Base-by-base conservation (phyloP, 2,113 vertebrate species). In the Guaruba guarouba region DNA sequence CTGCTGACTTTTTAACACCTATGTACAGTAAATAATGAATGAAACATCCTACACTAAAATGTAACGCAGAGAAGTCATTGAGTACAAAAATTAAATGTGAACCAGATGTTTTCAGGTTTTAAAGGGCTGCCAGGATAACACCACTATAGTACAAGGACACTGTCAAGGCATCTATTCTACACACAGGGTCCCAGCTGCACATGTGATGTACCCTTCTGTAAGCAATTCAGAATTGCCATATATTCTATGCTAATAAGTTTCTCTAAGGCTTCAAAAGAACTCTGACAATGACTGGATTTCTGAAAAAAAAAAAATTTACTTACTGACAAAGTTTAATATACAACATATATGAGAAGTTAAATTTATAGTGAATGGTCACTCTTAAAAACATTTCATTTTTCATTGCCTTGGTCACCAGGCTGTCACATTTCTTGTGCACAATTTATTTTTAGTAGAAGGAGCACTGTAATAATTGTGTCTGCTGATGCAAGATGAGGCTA, bases 81-180 rank as follows among this genome's bases (percentile, higher is more conserved):
- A 94, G 79, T 88, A 88, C 63, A 91, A 64, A 90, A 87, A 94
- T 91, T 96, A 93, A 96, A 95, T 96, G 89, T 64, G 89, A 97
- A 97, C 79, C 93, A 97, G 95, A 86, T 94, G 89, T 57, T 90
- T 96, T 96, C 81, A 64, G 43, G 51, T 94, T 96, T 95, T 77
- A 86, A 93, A 96, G 80, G 78, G 64, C 70, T 95, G 71, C 61
- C 80, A 91, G 80, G 52, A 84, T 96, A 79, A 61, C 73, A 94
- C 71, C 41, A 24, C 5, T 13, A 19, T 64, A 49, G 95, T 66
- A 88, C 82, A 96, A 96, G 70, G 74, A 83, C 76, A 71, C 82
- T 49, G 39, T 68, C 63, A 63, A 75, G 93, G 93, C 86, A 97
- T 92, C 91, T 97, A 90, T 89, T 96, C 67, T 23, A 39, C 63